phyloP scores from a whole-genome alignment of 2,888 invertebrate genomes.

The Quadroppia sp. region DNA sequence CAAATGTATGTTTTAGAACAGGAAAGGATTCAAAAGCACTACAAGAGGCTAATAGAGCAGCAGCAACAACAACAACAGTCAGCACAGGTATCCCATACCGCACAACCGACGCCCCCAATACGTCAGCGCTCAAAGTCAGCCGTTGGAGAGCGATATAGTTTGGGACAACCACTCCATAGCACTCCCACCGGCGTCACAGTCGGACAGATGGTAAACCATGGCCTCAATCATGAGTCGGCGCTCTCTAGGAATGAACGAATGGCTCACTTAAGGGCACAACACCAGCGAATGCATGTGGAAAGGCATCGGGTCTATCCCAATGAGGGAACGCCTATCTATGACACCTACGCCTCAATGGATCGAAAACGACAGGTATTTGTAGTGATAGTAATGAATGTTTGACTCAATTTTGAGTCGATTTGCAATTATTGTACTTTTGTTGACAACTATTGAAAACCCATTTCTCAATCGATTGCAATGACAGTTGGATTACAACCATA shows the following conservation, averaged over 20 bases:
- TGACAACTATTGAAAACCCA: too few relatives aligned
- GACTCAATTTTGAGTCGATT: not conserved
- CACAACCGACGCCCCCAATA: constrained; percentile 45
- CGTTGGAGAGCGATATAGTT: constrained; percentile 11
- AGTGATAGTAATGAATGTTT: not conserved
- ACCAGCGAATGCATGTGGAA: constrained; percentile 60
- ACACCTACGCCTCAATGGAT: constrained; percentile 54
- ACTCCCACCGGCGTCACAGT: constrained; percentile 15
- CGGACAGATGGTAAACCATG: not conserved
- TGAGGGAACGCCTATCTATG: constrained; percentile 2
- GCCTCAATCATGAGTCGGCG: not conserved
- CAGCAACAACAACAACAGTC: constrained; percentile 48
- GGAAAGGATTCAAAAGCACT: constrained; percentile 55
- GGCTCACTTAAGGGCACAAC: constrained; percentile 57
- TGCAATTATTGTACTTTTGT: too few relatives aligned
- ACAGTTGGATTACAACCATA: constrained; percentile 19
- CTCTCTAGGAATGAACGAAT: constrained; percentile 53
- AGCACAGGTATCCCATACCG: not conserved
- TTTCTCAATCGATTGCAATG: not conserved
- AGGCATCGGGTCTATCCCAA: constrained; percentile 60
- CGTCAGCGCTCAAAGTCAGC: constrained; percentile 22
- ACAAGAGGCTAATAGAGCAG: constrained; percentile 53
- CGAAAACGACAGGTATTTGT: constrained; percentile 26
- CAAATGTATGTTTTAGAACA: constrained; percentile 41
- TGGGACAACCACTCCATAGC: not conserved